These are phyloP conservation scores for Lycaon pictus DNA, from an alignment of 2,113 vertebrate genomes.

Conservation along the genomic window DNA sequence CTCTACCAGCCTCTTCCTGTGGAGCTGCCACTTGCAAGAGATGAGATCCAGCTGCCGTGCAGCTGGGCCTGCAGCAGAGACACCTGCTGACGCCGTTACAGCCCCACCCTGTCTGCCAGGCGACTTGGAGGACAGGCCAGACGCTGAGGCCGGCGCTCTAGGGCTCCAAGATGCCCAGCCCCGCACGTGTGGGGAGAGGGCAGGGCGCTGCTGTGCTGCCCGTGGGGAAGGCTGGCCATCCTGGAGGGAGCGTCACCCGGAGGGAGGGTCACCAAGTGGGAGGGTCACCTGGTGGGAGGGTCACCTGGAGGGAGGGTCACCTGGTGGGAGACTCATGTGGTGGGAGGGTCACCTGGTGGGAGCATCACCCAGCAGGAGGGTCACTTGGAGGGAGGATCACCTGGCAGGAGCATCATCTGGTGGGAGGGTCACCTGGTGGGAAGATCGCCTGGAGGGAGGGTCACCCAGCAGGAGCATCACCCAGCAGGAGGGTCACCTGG, in stretches of 20 bases:
- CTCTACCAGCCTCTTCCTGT: neutral
- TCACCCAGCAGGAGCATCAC: too few species aligned
- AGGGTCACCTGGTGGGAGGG: neutral
- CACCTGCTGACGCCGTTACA: neutral
- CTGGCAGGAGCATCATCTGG: too few species aligned
- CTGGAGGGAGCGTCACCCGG: too few species aligned
- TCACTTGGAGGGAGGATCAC: too few species aligned
- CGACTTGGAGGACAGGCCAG: neutral
- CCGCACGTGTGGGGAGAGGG: neutral
- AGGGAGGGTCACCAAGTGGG: neutral
- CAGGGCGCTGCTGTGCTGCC: neutral
- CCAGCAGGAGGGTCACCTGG: too few species aligned
- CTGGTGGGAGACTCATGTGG: rapidly evolving
- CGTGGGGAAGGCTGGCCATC: neutral
- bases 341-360: rapidly evolving
- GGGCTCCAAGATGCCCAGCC: neutral
- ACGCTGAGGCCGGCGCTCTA: neutral
- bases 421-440: too few species aligned
- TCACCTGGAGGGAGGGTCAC: too few species aligned
- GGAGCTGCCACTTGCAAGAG: neutral
- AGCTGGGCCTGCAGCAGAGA: neutral
- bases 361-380: rapidly evolving
- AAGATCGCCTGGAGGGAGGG: too few species aligned
- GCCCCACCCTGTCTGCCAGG: neutral
- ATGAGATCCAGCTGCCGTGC: neutral